Percentiles rank a stretch among this genome's conserved stretches.
phyloP scores from a whole-genome alignment of 2,888 invertebrate genomes.

The Sarcophaga caerulescens region DNA sequence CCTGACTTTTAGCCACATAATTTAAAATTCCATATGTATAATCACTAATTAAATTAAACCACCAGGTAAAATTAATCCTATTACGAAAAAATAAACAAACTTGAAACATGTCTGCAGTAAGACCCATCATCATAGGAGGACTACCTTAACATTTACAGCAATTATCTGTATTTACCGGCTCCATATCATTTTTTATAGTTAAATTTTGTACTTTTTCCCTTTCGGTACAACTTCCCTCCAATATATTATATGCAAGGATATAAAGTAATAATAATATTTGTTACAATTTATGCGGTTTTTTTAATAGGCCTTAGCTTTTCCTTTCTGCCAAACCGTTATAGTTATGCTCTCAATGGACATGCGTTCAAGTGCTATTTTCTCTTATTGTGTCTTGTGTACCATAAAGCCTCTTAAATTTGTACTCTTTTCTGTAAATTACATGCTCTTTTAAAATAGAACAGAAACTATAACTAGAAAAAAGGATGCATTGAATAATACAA shows the following conservation, averaged over 20 bases:
- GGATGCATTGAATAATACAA: slow-evolving; percentile 53
- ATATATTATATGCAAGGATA: too few relatives aligned
- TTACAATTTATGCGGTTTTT: too few relatives aligned
- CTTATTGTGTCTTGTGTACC: not conserved
- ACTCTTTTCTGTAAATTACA: not conserved
- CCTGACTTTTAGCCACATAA: too few relatives aligned
- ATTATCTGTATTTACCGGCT: slow-evolving; percentile 36
- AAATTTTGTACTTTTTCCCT: not conserved
- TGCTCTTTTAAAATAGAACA: slow-evolving; percentile 1
- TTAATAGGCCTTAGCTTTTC: slow-evolving; percentile 10
- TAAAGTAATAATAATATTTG: too few relatives aligned
- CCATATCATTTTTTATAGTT: not conserved
- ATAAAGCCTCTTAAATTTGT: slow-evolving; percentile 3
- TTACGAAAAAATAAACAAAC: slow-evolving; percentile 49
- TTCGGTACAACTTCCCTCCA: not conserved
- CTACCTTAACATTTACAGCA: slow-evolving; percentile 47
- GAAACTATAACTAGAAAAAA: slow-evolving; percentile 1
- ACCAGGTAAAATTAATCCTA: slow-evolving; percentile 33
- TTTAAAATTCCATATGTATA: not conserved
- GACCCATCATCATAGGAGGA: slow-evolving; percentile 10
- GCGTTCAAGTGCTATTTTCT: slow-evolving; percentile 21
- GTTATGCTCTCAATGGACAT: slow-evolving; percentile 31
- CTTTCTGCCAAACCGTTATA: not conserved
- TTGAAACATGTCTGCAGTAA: slow-evolving; percentile 8
- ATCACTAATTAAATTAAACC: slow-evolving; percentile 41